A percentile compares a stretch with the other conserved stretches of the same genome.
Evolutionary conservation across 2,888 invertebrate genomes (phyloP).

Genomic region (Tachina grossa): DNA sequence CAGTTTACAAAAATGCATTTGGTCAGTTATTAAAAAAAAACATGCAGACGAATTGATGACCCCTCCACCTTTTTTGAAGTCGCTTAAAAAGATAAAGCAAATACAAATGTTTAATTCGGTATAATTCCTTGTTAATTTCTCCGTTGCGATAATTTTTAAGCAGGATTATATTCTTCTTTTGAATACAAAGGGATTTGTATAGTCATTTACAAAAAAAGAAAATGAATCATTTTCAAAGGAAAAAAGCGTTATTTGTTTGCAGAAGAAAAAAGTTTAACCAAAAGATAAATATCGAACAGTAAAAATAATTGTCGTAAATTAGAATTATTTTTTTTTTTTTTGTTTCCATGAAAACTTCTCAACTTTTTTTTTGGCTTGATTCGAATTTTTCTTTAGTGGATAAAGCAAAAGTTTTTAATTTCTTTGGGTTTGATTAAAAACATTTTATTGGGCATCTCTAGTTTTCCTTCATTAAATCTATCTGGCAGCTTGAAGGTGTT

Average conservation of each 20-base stretch:
- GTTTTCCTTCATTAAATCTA: neutral
- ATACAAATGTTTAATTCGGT: neutral
- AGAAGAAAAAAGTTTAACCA: neutral
- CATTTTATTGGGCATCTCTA: neutral
- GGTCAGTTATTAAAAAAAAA: too few relatives aligned
- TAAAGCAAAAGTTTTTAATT: neutral
- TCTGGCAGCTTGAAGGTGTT: neutral
- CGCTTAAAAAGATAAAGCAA: too few relatives aligned
- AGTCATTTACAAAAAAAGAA: neutral
- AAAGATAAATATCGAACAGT: neutral
- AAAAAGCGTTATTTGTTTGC: neutral
- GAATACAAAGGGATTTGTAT: conserved; percentile 42
- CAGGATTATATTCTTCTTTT: conserved; percentile 12
- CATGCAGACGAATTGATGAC: too few relatives aligned
- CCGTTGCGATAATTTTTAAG: neutral
- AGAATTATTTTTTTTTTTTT: too few relatives aligned
- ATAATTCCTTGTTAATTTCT: neutral
- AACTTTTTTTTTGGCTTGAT: too few relatives aligned
- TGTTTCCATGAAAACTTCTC: too few relatives aligned
- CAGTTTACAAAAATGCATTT: too few relatives aligned
- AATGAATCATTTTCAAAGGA: conserved; percentile 31
- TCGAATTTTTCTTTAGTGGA: neutral
- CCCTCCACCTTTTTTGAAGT: too few relatives aligned
- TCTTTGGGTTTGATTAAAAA: neutral
- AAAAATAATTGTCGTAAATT: neutral